Evolutionary conservation across 2,113 vertebrate species (phyloP).

Genomic region (Gopherus flavomarginatus): DNA sequence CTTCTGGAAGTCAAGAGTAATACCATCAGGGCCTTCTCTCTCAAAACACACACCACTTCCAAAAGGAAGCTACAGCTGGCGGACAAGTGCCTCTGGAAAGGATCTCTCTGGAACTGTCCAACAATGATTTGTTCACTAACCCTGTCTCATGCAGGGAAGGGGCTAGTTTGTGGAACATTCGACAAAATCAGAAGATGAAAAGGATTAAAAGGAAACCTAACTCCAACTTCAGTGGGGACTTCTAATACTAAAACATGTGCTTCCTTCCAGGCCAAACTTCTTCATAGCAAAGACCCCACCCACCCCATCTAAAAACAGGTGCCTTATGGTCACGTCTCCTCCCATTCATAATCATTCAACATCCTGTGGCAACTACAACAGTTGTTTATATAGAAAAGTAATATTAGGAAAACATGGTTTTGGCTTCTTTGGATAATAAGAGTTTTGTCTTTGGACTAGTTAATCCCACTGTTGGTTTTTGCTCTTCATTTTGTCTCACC

Average conservation of each 20-base stretch:
- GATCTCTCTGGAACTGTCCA: background rate
- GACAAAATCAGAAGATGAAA: background rate
- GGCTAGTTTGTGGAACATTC: rapidly evolving
- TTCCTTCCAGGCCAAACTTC: background rate
- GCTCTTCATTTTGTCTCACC: background rate
- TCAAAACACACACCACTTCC: background rate
- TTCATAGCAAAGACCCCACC: background rate
- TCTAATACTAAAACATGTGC: background rate
- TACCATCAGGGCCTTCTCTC: background rate
- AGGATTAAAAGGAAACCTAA: background rate
- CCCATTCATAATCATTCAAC: background rate
- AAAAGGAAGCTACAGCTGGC: background rate
- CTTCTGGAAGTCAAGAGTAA: slow-evolving; percentile 58
- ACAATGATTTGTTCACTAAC: background rate
- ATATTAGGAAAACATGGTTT: background rate
- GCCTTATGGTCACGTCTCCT: rapidly evolving
- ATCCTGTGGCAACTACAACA: background rate
- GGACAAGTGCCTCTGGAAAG: background rate
- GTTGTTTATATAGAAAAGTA: background rate
- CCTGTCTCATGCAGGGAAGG: background rate
- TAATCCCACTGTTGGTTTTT: background rate
- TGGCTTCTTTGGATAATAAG: background rate
- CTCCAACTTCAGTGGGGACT: background rate
- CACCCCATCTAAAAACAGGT: background rate
- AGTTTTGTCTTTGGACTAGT: background rate